Percentiles rank a stretch among this genome's conserved stretches.
phyloP scores from a whole-genome alignment of 1,140 invertebrate genomes.

The Globodera ellingtonae region DNA sequence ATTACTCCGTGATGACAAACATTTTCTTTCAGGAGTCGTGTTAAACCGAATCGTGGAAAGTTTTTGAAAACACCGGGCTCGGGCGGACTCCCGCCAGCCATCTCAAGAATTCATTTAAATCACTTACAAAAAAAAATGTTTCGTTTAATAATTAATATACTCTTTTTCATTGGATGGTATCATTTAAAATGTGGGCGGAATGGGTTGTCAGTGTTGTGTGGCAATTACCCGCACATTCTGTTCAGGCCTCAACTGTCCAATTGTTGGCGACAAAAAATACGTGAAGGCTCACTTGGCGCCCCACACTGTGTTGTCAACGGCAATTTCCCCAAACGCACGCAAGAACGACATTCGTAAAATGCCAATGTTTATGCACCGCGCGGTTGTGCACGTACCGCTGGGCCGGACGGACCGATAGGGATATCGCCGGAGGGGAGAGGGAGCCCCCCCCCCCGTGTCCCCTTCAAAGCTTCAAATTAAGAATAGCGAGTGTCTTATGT shows the following conservation, averaged over 20 bases:
- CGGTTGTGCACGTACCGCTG: slow-evolving; percentile 33
- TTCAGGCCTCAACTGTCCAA: slow-evolving; percentile 17
- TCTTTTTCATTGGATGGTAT: too few species aligned
- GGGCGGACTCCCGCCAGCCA: too few species aligned
- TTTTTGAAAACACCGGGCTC: too few species aligned
- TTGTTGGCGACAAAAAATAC: slow-evolving; percentile 29
- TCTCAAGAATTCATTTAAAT: too few species aligned
- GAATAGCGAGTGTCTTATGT: background rate
- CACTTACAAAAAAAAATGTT: too few species aligned
- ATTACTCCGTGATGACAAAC: too few species aligned
- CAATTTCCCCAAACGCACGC: background rate
- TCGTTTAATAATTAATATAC: too few species aligned
- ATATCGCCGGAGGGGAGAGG: too few species aligned
- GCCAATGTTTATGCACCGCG: slow-evolving; percentile 35
- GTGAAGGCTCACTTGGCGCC: slow-evolving; percentile 6
- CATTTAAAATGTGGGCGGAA: too few species aligned
- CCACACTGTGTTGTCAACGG: background rate
- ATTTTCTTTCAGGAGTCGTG: background rate
- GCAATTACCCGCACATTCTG: background rate
- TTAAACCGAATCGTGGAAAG: slow-evolving; percentile 20
- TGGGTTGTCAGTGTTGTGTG: too few species aligned
- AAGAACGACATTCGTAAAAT: slow-evolving; percentile 28
- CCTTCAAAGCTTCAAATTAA: background rate
- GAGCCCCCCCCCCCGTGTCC: background rate
- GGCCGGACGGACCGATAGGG: background rate